Evolutionary conservation across 2,113 vertebrate genomes (phyloP).

Genomic region (Reinhardtius hippoglossoides): DNA sequence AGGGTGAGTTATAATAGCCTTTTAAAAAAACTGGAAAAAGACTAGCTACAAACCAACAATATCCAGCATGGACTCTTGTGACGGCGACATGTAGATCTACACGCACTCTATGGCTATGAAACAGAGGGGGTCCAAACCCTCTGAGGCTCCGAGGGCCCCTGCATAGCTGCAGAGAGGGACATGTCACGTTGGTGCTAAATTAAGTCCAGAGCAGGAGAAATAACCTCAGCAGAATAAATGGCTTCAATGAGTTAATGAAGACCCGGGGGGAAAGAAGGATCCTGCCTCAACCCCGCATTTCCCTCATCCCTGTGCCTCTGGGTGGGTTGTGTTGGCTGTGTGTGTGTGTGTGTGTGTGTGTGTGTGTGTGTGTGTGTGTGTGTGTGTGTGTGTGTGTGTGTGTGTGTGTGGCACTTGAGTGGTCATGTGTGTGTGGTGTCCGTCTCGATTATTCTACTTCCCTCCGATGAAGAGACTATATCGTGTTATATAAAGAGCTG

Average conservation of each 20-base stretch:
- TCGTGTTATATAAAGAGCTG: constrained; percentile 43
- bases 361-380: constrained; percentile 3
- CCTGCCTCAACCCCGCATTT: constrained; percentile 24
- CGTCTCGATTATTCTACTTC: constrained; percentile 31
- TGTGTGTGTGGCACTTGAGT: neutral
- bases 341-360: constrained; percentile 7
- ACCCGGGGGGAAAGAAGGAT: constrained; percentile 62
- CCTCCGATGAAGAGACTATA: constrained; percentile 42
- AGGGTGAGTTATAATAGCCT: constrained; percentile 22
- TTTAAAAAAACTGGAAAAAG: constrained; percentile 8
- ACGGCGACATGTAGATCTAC: neutral
- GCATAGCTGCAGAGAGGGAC: constrained; percentile 22
- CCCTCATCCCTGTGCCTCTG: neutral
- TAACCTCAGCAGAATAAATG: constrained; percentile 64
- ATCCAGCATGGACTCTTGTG: neutral
- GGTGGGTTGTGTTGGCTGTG: constrained; percentile 6
- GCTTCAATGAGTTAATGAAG: constrained; percentile 75
- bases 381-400: constrained; percentile 4
- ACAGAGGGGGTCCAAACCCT: constrained; percentile 27
- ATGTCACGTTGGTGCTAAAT: constrained; percentile 59
- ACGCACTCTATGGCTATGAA: neutral
- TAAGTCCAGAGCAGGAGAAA: constrained; percentile 52
- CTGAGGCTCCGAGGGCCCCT: constrained; percentile 12
- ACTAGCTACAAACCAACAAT: neutral
- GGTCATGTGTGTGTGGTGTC: constrained; percentile 5